Evolutionary conservation across 2,113 vertebrate genomes (phyloP).

Genomic region (Conger conger): DNA sequence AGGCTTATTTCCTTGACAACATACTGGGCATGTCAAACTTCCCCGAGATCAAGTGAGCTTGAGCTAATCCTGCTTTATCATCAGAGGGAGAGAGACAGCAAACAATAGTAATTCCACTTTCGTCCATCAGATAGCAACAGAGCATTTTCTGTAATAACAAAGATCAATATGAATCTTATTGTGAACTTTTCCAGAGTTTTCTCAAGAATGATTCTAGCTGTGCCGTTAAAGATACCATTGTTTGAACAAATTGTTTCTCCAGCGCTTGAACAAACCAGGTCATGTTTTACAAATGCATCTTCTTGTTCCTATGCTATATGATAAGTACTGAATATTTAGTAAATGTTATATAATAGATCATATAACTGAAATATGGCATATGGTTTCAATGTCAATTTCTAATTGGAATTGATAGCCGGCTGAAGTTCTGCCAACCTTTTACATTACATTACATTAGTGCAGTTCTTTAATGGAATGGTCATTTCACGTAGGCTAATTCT

Average conservation of each 20-base stretch:
- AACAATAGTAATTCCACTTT: neutral
- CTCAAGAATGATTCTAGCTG: neutral
- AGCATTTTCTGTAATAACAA: neutral
- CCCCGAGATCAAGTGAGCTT: neutral
- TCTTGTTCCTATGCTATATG: neutral
- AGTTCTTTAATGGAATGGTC: no score
- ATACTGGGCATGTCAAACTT: neutral
- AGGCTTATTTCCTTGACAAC: neutral
- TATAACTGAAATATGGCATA: no score
- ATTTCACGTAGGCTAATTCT: no score
- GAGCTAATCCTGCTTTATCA: neutral
- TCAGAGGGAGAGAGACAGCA: neutral
- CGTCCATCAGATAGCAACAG: neutral
- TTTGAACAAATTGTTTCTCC: no score
- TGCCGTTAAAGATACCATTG: neutral
- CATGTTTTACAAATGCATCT: neutral
- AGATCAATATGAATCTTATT: neutral
- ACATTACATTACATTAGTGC: no score
- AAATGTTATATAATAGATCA: no score
- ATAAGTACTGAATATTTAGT: neutral
- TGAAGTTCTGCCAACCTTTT: no score
- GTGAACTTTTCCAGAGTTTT: neutral
- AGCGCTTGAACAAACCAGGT: neutral
- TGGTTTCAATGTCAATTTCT: no score
- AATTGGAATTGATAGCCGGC: no score